Conservation (phyloP, 2,113 vertebrate species). For the Corydoras sp. region DNA sequence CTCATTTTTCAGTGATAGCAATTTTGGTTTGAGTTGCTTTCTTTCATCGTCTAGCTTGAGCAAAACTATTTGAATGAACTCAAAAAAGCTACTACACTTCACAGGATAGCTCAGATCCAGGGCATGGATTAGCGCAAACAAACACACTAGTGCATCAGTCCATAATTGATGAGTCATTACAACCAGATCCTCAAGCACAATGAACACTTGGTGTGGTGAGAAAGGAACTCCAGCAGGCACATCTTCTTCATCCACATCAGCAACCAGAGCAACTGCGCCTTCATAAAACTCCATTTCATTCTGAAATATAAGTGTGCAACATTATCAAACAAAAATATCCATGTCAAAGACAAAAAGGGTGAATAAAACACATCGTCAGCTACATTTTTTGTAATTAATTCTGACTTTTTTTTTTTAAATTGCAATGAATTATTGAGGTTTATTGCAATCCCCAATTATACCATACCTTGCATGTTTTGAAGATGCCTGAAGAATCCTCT, state of each 20-base stretch:
- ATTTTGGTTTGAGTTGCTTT: too few relatives aligned
- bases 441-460: too few relatives aligned
- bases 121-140: conserved; percentile 10
- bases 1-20: too few relatives aligned
- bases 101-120: too few relatives aligned
- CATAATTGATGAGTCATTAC: conserved; percentile 27
- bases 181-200: conserved; percentile 27
- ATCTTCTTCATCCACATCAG: conserved; percentile 10
- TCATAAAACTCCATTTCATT: conserved; percentile 11
- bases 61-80: too few relatives aligned
- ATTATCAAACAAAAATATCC: not conserved
- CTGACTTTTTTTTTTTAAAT: too few relatives aligned
- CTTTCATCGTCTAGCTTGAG: too few relatives aligned
- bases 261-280: conserved; percentile 19
- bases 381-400: too few relatives aligned
- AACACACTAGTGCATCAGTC: conserved; percentile 27
- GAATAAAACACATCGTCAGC: too few relatives aligned
- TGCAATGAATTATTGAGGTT: too few relatives aligned
- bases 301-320: not conserved
- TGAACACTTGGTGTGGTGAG: conserved; percentile 9
- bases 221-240: conserved; percentile 9
- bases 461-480: not conserved
- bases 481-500: not conserved
- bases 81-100: too few relatives aligned
- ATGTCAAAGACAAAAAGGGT: too few relatives aligned